These are phyloP conservation scores for Emydoidea blandingii DNA, from an alignment of 2,797 vertebrate species.

Conservation along the genomic window DNA sequence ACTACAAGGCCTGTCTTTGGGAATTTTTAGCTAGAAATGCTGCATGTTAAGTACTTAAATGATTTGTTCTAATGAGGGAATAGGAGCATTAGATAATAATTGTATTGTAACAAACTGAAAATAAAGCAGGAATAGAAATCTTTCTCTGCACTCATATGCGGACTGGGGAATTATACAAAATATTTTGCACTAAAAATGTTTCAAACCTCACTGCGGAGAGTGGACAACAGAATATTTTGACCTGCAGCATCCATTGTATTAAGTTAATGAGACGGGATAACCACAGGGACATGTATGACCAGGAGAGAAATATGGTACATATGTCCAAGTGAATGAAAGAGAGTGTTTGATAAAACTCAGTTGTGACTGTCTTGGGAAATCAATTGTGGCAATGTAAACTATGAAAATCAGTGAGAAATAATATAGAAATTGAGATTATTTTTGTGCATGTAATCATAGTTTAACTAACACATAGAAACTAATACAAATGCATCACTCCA, in stretches of 20 bases:
- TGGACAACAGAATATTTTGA: not conserved
- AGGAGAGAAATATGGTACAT: not conserved
- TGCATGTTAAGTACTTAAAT: not conserved
- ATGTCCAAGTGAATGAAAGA: not conserved
- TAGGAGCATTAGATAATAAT: not conserved
- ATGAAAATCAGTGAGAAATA: not conserved
- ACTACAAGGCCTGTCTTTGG: not conserved
- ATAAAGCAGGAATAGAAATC: not conserved
- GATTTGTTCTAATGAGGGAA: not conserved
- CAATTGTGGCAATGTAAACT: not conserved
- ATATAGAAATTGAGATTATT: rapidly evolving
- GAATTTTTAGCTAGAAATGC: not conserved
- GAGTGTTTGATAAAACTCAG: not conserved
- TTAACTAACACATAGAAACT: not conserved
- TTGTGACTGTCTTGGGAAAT: not conserved
- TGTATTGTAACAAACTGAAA: not conserved
- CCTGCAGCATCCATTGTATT: not conserved
- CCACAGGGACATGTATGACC: not conserved
- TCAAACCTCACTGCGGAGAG: not conserved
- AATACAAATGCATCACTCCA: not conserved
- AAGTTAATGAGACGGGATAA: not conserved
- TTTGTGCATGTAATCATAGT: rapidly evolving
- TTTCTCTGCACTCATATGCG: not conserved
- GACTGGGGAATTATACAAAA: not conserved
- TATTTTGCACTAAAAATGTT: not conserved